Conservation (phyloP, 2,888 invertebrate species). For the Eilema caniola region DNA sequence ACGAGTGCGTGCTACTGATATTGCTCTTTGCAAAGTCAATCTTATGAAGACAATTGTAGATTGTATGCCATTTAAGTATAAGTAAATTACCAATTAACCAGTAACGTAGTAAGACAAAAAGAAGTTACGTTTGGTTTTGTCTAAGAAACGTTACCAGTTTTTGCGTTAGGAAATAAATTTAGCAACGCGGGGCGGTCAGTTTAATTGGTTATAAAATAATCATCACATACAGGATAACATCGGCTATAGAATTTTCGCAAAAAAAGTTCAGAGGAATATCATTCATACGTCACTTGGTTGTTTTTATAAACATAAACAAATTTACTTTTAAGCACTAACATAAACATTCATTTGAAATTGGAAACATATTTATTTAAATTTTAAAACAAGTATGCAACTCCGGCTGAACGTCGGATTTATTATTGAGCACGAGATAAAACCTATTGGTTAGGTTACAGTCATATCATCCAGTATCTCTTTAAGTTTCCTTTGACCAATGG, state of each 20-base stretch:
- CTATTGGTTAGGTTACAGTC: not conserved
- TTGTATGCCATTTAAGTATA: too few relatives aligned
- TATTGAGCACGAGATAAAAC: not conserved
- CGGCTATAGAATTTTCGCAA: too few relatives aligned
- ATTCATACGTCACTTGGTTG: not conserved
- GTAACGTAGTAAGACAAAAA: too few relatives aligned
- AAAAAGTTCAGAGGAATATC: not conserved
- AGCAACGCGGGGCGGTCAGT: not conserved
- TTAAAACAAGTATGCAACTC: not conserved
- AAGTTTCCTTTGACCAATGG: not conserved
- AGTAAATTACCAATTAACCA: too few relatives aligned
- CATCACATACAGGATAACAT: too few relatives aligned
- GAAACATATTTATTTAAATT: not conserved
- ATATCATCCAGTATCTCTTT: too few relatives aligned
- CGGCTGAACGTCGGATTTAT: not conserved
- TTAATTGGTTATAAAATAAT: too few relatives aligned
- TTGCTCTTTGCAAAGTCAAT: too few relatives aligned
- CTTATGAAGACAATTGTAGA: too few relatives aligned
- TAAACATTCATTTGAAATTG: not conserved
- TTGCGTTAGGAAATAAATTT: not conserved
- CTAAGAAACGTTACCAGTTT: too few relatives aligned
- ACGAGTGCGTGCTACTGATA: too few relatives aligned
- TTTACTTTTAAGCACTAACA: not conserved
- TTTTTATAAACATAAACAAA: not conserved
- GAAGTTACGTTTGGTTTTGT: too few relatives aligned